Evolutionary conservation across 2,888 invertebrate species (phyloP).

Genomic region (Podotricha telesiphe): DNA sequence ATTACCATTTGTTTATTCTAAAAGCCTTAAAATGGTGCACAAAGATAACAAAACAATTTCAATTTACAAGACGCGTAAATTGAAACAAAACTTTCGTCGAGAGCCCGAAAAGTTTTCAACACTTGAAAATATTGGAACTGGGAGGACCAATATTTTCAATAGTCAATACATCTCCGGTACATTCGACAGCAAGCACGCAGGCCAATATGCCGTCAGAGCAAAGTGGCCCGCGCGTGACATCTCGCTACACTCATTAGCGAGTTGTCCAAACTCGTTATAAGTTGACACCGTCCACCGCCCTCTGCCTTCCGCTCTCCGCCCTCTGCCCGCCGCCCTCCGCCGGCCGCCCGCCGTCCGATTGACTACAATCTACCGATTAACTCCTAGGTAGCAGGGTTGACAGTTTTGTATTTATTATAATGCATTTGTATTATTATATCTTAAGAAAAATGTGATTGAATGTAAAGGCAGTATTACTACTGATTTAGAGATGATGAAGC

Average conservation of each 20-base stretch:
- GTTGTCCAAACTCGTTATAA: slow-evolving; percentile 79
- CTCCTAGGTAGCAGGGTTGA: slow-evolving; percentile 25
- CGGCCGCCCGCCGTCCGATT: slow-evolving; percentile 32
- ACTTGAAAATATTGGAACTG: slow-evolving; percentile 12
- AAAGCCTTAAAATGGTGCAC: too few relatives aligned
- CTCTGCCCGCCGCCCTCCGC: slow-evolving; percentile 42
- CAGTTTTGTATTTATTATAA: background rate
- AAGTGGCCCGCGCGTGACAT: slow-evolving; percentile 45
- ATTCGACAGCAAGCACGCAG: background rate
- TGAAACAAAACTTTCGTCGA: background rate
- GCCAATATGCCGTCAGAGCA: slow-evolving; percentile 31
- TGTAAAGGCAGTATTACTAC: too few relatives aligned
- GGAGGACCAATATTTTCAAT: slow-evolving; percentile 22
- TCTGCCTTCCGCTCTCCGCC: slow-evolving; percentile 38
- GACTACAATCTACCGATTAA: slow-evolving; percentile 36
- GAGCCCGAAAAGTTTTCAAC: slow-evolving; percentile 1
- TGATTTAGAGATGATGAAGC: too few relatives aligned
- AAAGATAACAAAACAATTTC: background rate
- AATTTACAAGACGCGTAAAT: background rate
- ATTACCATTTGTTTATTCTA: too few relatives aligned
- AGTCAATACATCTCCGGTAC: slow-evolving; percentile 3
- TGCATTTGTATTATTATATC: too few relatives aligned
- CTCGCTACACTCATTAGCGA: slow-evolving; percentile 71
- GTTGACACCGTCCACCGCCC: slow-evolving; percentile 53
- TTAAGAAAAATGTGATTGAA: too few relatives aligned